phyloP scores from a whole-genome alignment of 2,888 invertebrate species.

The Drosophila putrida region DNA sequence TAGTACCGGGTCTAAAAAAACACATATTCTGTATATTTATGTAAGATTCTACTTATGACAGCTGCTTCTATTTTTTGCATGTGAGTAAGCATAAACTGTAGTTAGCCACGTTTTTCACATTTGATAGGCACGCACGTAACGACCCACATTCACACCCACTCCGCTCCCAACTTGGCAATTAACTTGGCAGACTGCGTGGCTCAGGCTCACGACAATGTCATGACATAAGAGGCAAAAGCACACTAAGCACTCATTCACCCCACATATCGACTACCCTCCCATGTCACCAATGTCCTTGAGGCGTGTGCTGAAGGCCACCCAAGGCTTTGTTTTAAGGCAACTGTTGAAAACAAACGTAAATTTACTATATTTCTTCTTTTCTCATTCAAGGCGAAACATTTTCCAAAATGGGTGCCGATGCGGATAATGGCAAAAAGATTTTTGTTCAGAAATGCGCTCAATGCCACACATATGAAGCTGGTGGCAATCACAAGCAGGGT shows the following conservation, averaged over 20 bases:
- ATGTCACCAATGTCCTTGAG: slow-evolving; percentile 64
- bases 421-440: slow-evolving; percentile 98
- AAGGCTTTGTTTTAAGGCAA: slow-evolving; percentile 31
- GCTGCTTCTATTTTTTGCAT: slow-evolving; percentile 46
- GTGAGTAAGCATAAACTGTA: slow-evolving; percentile 38
- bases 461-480: slow-evolving; percentile 96
- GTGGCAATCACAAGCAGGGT: slow-evolving; percentile 98
- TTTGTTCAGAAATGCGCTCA: slow-evolving; percentile 98
- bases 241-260: slow-evolving; percentile 2
- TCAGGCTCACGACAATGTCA: slow-evolving; percentile 34
- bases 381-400: slow-evolving; percentile 25
- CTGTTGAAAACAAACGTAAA: slow-evolving; percentile 26
- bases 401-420: slow-evolving; percentile 91
- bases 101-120: slow-evolving; percentile 59
- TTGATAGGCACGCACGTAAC: slow-evolving; percentile 52
- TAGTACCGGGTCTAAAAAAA: no score
- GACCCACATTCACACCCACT: slow-evolving; percentile 54
- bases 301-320: slow-evolving; percentile 50
- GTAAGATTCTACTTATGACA: slow-evolving; percentile 32
- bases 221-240: slow-evolving; percentile 42
- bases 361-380: slow-evolving; percentile 3
- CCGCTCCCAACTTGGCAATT: slow-evolving; percentile 55
- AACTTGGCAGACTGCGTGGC: slow-evolving; percentile 71
- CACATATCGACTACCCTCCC: slow-evolving; percentile 2
- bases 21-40: slow-evolving; percentile 1